Evolutionary conservation across 2,888 invertebrate genomes (phyloP).

Genomic region (Leucozona laternaria): DNA sequence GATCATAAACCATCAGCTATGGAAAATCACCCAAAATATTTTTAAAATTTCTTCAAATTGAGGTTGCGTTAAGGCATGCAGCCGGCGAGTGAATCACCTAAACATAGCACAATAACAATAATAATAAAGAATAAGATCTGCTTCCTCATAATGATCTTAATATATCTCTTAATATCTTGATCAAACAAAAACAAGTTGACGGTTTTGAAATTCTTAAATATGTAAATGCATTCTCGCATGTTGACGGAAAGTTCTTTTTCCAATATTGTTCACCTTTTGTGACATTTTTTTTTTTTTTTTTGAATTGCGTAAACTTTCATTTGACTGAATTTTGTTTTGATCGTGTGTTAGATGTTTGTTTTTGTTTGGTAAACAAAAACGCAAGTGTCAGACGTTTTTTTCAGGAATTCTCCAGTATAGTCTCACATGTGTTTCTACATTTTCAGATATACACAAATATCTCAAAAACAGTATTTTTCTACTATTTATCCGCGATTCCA

Average conservation of each 20-base stretch:
- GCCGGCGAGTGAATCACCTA: constrained; percentile 10
- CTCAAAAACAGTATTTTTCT: neutral
- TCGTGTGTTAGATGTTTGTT: constrained; percentile 17
- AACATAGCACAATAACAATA: neutral
- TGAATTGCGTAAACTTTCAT: neutral
- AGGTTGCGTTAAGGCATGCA: neutral
- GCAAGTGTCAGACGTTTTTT: neutral
- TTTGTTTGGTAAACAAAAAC: constrained; percentile 22
- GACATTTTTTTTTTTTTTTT: neutral
- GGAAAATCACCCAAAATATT: constrained; percentile 36
- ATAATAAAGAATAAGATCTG: neutral
- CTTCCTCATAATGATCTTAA: neutral
- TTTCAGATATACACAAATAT: constrained; percentile 16
- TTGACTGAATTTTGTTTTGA: constrained; percentile 10
- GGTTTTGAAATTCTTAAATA: neutral
- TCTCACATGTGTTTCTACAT: neutral
- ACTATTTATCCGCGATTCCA: neutral
- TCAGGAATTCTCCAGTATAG: constrained; percentile 11
- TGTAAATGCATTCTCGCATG: neutral
- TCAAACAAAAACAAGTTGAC: neutral
- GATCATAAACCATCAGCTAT: constrained; percentile 21
- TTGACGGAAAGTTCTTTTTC: neutral
- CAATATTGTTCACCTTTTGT: neutral
- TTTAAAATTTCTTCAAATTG: constrained; percentile 8
- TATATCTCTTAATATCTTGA: neutral